Evolutionary conservation across 2,113 vertebrate genomes (phyloP), one percentile per base, ranked within the genome.

Genomic region (Oreochromis spilurus): DNA sequence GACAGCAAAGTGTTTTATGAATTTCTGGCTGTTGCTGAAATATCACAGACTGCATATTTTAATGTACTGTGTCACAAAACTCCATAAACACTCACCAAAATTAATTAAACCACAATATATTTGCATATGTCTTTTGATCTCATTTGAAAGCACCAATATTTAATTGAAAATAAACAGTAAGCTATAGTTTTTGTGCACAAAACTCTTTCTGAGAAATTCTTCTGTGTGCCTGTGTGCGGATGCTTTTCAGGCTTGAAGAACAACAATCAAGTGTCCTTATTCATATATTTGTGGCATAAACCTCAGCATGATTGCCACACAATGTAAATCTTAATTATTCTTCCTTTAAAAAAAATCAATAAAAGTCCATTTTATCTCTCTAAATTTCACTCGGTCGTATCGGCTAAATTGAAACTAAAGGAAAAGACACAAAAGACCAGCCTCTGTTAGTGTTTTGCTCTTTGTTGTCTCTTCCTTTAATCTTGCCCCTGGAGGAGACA

Each of bases 401-500:
- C 9, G 34, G 82, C 21, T 85, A 75, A 88, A 89, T 6, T 19
- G 65, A 86, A 77, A 57, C 53, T 21, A 19, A 8, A 43, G 36
- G 55, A 77, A 24, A 58, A 55, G 84, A 72, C 84, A 83, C 81
- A 84, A 81, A 89, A 65, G 79, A 87, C 52, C 65, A 19, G 13
- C 72, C 79, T 57, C 54, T 54, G 88, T 84, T 89, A 89, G 87
- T 84, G 53, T 87, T 88, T 84, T 91, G 82, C 90, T 87, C 84
- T 88, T 85, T 72, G 50, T 78, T 93, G 89, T 92, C 87, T 86
- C 60, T 79, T 77, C 36, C 81, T 92, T 83, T 95, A 89, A 92
- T 94, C 92, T 89, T 53, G 60, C 84, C 92, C 92, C 87, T 45
- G 83, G 87, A 92, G 92, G 88, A 92, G 92, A 92, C 94, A 93